Percentiles rank a stretch among this genome's conserved stretches.
These are phyloP conservation scores for Vesta saturnalis DNA, from an alignment of 2,888 invertebrate species.

Conservation along the genomic window DNA sequence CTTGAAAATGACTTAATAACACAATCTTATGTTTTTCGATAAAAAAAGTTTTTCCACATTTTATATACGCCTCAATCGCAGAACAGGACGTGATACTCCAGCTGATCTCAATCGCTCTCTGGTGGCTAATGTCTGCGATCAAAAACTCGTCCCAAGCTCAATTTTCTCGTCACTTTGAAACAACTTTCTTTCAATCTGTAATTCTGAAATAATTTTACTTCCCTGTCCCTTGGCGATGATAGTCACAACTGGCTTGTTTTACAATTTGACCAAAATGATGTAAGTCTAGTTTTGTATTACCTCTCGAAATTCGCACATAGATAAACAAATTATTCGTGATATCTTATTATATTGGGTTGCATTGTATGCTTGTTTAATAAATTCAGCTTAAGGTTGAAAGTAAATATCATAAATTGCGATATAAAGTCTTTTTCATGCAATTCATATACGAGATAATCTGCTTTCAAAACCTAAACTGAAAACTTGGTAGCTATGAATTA, in stretches of 20 bases:
- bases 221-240: slow-evolving; percentile 41
- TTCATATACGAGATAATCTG: background rate
- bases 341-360: too few species aligned
- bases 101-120: slow-evolving; percentile 52
- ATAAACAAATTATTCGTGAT: too few species aligned
- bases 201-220: slow-evolving; percentile 51
- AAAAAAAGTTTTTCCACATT: slow-evolving; percentile 29
- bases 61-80: slow-evolving; percentile 33
- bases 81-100: slow-evolving; percentile 42
- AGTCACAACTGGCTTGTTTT: slow-evolving; percentile 46
- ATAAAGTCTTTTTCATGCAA: too few species aligned
- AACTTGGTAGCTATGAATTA: background rate
- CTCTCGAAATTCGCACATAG: too few species aligned
- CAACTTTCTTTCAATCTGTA: slow-evolving; percentile 56
- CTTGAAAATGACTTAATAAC: too few species aligned
- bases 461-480: background rate
- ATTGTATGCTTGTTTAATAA: too few species aligned
- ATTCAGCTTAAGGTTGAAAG: too few species aligned
- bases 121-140: slow-evolving; percentile 56
- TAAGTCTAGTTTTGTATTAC: too few species aligned
- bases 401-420: too few species aligned
- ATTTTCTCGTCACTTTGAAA: slow-evolving; percentile 56
- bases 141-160: slow-evolving; percentile 55
- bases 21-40: slow-evolving; percentile 9
- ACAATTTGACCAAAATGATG: too few species aligned